Percentiles rank a stretch among this genome's conserved stretches.
phyloP scores from a whole-genome alignment of 2,888 invertebrate species.

The Megastigmus dorsalis region DNA sequence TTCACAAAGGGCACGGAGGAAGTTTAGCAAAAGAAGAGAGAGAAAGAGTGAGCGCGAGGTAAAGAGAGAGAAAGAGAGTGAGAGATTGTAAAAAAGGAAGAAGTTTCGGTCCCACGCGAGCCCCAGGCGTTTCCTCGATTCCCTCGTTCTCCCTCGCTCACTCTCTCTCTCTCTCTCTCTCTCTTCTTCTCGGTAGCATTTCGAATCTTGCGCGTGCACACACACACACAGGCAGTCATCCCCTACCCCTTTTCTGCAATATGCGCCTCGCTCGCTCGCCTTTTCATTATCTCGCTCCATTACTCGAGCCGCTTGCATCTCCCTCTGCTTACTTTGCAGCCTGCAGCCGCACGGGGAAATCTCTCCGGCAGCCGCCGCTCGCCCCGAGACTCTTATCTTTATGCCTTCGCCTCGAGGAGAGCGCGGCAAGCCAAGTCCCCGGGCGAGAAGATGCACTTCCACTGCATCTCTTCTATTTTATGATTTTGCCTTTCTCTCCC shows the following conservation, averaged over 20 bases:
- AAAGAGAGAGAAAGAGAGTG: not conserved
- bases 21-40: not conserved
- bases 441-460: not conserved
- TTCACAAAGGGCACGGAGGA: not conserved
- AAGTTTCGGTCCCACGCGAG: slow-evolving; percentile 8
- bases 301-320: slow-evolving; percentile 13
- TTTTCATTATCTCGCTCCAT: slow-evolving; percentile 47
- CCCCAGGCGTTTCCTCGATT: not conserved
- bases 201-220: not conserved
- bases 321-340: not conserved
- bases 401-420: slow-evolving; percentile 2
- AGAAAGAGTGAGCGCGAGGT: not conserved
- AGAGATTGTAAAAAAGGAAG: not conserved
- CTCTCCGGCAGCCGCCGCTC: too few relatives aligned
- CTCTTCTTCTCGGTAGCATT: too few relatives aligned
- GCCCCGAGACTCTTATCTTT: slow-evolving; percentile 16
- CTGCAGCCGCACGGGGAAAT: slow-evolving; percentile 3
- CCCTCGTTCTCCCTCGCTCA: too few relatives aligned
- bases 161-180: too few relatives aligned
- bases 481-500: not conserved
- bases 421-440: not conserved
- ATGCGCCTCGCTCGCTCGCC: not conserved
- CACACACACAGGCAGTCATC: too few relatives aligned
- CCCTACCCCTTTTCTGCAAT: too few relatives aligned
- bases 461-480: too few relatives aligned